Base-by-base conservation (phyloP, 2,888 invertebrate genomes). In the Cephus rjabovi region DNA sequence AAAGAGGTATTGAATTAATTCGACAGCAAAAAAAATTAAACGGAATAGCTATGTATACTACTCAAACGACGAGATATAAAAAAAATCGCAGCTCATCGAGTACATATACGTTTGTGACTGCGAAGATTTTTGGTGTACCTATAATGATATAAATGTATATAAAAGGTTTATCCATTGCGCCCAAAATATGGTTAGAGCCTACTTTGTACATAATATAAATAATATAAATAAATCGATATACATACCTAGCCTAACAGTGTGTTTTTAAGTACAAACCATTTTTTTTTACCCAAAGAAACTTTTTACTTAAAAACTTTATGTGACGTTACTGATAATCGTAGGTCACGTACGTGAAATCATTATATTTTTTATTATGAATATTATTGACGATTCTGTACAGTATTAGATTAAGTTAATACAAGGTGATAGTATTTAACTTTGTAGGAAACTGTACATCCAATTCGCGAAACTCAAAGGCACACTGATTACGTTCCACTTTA, bases 391-490 rank as follows among this genome's bases (percentile, higher is more conserved):
- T 56, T 56, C 23, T 56, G 9, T 56, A 56, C 56, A 56, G 23
- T 6, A 2, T 56, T 9, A 56, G 9, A 56, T 56, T 56, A 23
- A 9, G 9, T 85, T 77, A 90, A 80, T 89, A 91, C 75, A 88
- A 82, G 79, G 85, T 85, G 74, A 87, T 92, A 84, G 93, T 93
- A 76, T 93, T 92, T 81, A 93, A 92, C 90, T 95, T 93, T 75
- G 94, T 93, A 30, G 94, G 94, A 90, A 95, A 94, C 87, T 96
- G 96, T 84, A 95, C 94, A 90, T 97, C 96, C 76, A 97, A 92
- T 83, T 95, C 94, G 80, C 95, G 94, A 88, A 96, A 97, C 92
- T 96, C 95, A 88, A 95, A 95, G 0, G 98, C 95, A 89, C 95
- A 96, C 85, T 95, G 95, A 91, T 98, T 97, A 81, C 97, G 93